Conservation (phyloP, 1,140 invertebrate genomes). For the Acromyrmex heyeri region DNA sequence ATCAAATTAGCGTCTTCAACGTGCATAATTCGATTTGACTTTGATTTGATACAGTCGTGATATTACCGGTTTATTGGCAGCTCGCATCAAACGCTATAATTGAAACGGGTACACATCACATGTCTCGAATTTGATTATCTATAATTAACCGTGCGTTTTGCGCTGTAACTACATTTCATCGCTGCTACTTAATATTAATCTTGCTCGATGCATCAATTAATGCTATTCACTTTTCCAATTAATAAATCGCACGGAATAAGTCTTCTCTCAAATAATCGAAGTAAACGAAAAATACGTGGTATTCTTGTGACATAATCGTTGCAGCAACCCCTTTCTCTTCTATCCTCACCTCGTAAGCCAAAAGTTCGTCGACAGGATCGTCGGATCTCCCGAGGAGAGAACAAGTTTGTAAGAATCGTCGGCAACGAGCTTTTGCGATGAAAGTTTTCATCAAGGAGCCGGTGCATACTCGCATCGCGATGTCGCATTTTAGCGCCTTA, state of each 20-base stretch:
- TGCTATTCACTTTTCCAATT: not conserved
- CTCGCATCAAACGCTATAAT: slow-evolving; percentile 52
- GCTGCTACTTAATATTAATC: slow-evolving; percentile 1
- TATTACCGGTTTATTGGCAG: slow-evolving; percentile 55
- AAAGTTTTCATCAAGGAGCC: slow-evolving; percentile 69
- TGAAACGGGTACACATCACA: slow-evolving; percentile 48
- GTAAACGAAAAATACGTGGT: slow-evolving; percentile 19
- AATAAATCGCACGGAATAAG: slow-evolving; percentile 21
- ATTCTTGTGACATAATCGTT: slow-evolving; percentile 24
- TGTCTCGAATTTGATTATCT: slow-evolving; percentile 51
- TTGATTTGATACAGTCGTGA: slow-evolving; percentile 51
- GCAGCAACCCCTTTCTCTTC: not conserved
- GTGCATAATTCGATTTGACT: slow-evolving; percentile 58
- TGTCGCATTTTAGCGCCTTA: not conserved
- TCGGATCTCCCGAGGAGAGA: slow-evolving; percentile 5
- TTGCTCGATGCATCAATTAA: not conserved
- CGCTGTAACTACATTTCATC: not conserved
- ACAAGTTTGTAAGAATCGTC: slow-evolving; percentile 62
- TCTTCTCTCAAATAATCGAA: slow-evolving; percentile 4
- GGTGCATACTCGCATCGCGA: slow-evolving; percentile 28
- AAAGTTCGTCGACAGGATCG: slow-evolving; percentile 24
- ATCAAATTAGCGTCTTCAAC: slow-evolving; percentile 60
- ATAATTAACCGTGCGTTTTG: slow-evolving; percentile 29
- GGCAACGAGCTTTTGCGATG: slow-evolving; percentile 43
- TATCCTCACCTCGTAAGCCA: not conserved